A percentile compares a stretch with the other conserved stretches of the same genome.
Conservation (phyloP, 1,140 invertebrate species). For the Uloborus diversus region DNA sequence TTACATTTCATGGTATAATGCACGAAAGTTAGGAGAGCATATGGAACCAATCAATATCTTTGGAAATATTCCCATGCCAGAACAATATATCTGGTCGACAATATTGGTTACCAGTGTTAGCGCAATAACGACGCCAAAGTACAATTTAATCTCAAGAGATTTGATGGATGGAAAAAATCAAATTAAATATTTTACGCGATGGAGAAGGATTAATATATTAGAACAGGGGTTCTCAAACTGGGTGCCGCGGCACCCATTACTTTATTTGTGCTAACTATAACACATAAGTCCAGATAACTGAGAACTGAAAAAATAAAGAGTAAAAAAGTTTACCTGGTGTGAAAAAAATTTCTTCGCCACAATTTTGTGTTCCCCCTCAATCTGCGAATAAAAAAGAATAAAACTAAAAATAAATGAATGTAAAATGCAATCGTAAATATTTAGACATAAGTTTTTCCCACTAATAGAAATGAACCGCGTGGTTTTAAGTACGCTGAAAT, state of each 20-base stretch:
- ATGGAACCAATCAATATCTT: no score
- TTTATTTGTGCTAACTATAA: not conserved
- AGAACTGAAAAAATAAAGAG: not conserved
- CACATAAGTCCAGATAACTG: not conserved
- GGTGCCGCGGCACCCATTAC: not conserved
- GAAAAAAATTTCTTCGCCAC: slow-evolving; percentile 83
- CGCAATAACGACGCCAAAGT: no score
- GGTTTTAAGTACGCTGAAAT: no score
- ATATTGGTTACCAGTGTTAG: no score
- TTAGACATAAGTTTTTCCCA: not conserved
- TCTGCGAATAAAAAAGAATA: slow-evolving; percentile 57
- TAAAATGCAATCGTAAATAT: not conserved
- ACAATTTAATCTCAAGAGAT: no score
- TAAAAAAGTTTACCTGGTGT: slow-evolving; percentile 67
- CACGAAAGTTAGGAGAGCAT: no score
- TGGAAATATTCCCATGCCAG: no score
- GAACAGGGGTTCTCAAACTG: not conserved
- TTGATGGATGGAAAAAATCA: no score
- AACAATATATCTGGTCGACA: no score
- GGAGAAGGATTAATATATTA: not conserved
- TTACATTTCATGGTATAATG: no score
- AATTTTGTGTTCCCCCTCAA: slow-evolving; percentile 73
- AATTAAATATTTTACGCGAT: no score
- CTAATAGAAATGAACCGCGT: no score
- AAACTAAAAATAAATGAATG: slow-evolving; percentile 10